These are phyloP conservation scores for Drosophila mimetica DNA, from an alignment of 2,888 invertebrate species.

Conservation along the genomic window DNA sequence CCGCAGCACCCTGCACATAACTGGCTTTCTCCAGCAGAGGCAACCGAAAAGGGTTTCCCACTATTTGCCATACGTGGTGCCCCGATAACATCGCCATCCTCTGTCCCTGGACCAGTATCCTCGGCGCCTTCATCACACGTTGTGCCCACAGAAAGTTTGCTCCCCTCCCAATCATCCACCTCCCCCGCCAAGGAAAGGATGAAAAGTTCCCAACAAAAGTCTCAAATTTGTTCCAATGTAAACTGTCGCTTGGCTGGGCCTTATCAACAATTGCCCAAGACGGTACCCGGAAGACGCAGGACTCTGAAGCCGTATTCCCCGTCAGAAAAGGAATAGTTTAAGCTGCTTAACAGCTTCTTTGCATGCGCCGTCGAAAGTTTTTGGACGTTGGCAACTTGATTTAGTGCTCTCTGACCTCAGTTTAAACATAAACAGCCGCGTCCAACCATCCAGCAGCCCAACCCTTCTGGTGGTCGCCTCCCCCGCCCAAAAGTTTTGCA, in stretches of 20 bases:
- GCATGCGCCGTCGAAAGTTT: slow-evolving; percentile 55
- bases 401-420: slow-evolving; percentile 84
- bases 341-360: slow-evolving; percentile 79
- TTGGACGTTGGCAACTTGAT: slow-evolving; percentile 81
- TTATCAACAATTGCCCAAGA: slow-evolving; percentile 78
- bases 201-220: slow-evolving; percentile 72
- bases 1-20: slow-evolving; percentile 14
- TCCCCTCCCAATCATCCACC: too few species aligned
- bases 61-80: slow-evolving; percentile 60
- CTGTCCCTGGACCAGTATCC: slow-evolving; percentile 19
- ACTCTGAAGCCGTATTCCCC: neutral
- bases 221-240: slow-evolving; percentile 78
- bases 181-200: neutral
- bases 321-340: slow-evolving; percentile 70
- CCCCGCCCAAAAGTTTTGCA: slow-evolving; percentile 68
- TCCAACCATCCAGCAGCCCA: slow-evolving; percentile 39
- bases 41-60: neutral
- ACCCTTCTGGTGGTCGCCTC: slow-evolving; percentile 25
- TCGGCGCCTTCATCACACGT: slow-evolving; percentile 52
- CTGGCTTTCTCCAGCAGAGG: slow-evolving; percentile 4
- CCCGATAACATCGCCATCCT: slow-evolving; percentile 57
- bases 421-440: slow-evolving; percentile 83
- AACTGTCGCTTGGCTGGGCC: slow-evolving; percentile 78
- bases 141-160: slow-evolving; percentile 37
- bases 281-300: neutral